Conservation (phyloP, 2,113 vertebrate genomes). For the Catharus bicknelli region DNA sequence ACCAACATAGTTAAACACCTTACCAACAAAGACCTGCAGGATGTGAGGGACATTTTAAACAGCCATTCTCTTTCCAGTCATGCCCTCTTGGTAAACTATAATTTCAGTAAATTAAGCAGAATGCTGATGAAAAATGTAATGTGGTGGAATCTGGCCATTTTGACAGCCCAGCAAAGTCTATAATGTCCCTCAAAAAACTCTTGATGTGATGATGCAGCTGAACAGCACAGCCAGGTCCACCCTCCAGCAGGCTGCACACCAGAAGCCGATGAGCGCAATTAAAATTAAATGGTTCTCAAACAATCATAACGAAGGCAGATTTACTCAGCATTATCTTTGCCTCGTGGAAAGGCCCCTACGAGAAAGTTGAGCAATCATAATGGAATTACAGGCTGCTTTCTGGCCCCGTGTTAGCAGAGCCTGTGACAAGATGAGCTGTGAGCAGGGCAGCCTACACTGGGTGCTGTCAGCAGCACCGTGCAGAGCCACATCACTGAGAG, state of each 20-base stretch:
- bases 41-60: conserved; percentile 34
- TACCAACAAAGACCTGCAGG: background rate
- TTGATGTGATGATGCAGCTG: background rate
- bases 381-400: background rate
- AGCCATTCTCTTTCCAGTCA: conserved; percentile 44
- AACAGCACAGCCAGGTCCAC: background rate
- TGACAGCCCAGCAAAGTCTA: conserved; percentile 16
- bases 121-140: conserved; percentile 57
- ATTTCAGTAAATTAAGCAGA: conserved; percentile 64
- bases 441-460: background rate
- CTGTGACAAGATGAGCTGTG: conserved; percentile 8
- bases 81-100: conserved; percentile 45
- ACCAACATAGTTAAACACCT: conserved; percentile 11
- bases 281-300: conserved; percentile 36
- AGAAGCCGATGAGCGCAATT: background rate
- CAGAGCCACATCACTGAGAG: background rate
- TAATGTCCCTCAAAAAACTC: conserved; percentile 19
- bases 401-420: background rate
- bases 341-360: background rate
- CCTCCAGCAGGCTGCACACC: background rate
- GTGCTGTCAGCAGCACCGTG: background rate
- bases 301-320: conserved; percentile 32
- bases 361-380: background rate
- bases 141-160: conserved; percentile 20
- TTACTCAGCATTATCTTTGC: background rate